Evolutionary conservation across 1,140 invertebrate genomes (phyloP), one percentile per base, ranked within the genome.

Genomic region (Centruroides vittatus): DNA sequence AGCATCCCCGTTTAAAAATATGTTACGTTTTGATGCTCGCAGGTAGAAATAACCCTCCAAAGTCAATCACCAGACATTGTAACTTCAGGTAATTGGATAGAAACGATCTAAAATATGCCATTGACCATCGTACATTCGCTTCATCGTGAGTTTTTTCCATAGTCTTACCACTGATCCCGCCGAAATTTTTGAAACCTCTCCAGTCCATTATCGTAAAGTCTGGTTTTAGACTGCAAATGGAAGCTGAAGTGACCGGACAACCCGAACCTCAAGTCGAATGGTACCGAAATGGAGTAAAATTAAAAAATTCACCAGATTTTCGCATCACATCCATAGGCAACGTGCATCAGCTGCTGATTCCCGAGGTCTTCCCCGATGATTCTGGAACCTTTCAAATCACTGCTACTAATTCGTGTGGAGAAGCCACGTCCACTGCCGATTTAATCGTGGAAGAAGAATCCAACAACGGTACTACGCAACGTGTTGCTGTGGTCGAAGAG

Each of bases 201-300:
- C 84, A 88, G 73, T 85, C 87, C 41, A 82, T 84, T 71, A 82
- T 86, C 12, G 81, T 84, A 0, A 83, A 84, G 64, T 79, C 80
- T 62, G 84, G 84, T 5, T 84, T 87, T 63, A 78, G 84, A 64
- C 75, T 88, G 9, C 80, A 82, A 47, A 81, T 89, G 80, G 84
- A 86, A 73, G 84, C 88, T 5, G 84, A 88, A 75, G 83, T 93
- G 1, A 83, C 87, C 67, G 88, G 88, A 0, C 83, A 86, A 68
- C 91, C 91, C 0, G 79, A 82, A 64, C 83, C 93, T 0, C 82
- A 80, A 57, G 81, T 96, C 0, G 84, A 81, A 67, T 95, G 90
- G 88, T 83, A 63, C 62, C 86, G 84, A 73, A 82, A 90, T 70
- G 85, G 84, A 41, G 69, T 77, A 49, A 75, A 75, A 12, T 70